Base-by-base conservation (phyloP, 1,140 invertebrate genomes). In the Cephus cinctus region DNA sequence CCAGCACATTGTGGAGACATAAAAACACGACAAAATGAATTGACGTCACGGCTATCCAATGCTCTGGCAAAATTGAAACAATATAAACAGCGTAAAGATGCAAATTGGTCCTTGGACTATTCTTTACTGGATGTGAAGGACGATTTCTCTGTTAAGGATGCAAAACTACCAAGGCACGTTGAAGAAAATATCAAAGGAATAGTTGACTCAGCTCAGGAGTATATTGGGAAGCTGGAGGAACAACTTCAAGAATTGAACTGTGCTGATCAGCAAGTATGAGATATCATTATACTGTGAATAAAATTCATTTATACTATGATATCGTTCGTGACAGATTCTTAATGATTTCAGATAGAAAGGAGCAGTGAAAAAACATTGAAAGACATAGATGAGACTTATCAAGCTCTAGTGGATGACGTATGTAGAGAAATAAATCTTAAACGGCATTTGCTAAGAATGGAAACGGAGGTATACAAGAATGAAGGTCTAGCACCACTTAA, bases 401-500 rank as follows among this genome's bases (percentile, higher is more conserved):
- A 64, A 34, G 30, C 47, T 21, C 39, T 64, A 21, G 38, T 61
- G 42, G 39, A 56, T 27, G 41, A 52, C 34, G 38, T 59, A 5
- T 56, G 49, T 16, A 6, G 40, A 4, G 52, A 61, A 27, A 60
- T 64, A 27, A 61, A 64, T 39, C 44, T 54, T 21, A 61, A 53
- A 52, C 49, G 57, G n/a, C 54, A 59, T 32, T 30, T 57, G 2
- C 27, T 59, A 19, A 64, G 49, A 56, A 34, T 64, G 27, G 61
- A 64, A 34, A 41, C 59, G 9, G 45, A 61, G 16, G 53, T 64
- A 38, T 46, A 55, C 43, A 59, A 56, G 38, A 44, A 47, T 22
- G 61, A 64, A 35, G 54, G 48, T 36, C 32, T 64, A 4, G 49
- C 45, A 21, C 61, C 61, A n/a, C 39, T 64, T 14, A 57, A 35